Conservation (phyloP, 2,888 invertebrate species). For the Cenopis cana region DNA sequence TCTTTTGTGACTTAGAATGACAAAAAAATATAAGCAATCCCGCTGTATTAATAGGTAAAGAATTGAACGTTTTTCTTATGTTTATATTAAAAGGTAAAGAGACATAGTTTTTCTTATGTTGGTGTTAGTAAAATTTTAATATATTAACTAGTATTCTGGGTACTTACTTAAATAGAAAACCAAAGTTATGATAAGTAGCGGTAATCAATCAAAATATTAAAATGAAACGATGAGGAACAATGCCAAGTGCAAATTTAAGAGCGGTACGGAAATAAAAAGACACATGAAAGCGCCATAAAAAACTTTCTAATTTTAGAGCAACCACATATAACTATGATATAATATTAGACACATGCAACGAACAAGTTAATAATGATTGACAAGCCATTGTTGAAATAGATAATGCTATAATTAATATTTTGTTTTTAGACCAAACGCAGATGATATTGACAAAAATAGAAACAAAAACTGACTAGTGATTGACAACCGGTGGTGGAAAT, state of each 20-base stretch:
- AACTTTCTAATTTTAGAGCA: background rate
- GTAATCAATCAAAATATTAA: background rate
- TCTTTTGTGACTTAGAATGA: too few species aligned
- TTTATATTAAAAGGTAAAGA: too few species aligned
- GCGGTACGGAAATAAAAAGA: background rate
- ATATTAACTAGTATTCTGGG: background rate
- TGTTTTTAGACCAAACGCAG: slow-evolving; percentile 4
- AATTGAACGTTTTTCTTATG: too few species aligned
- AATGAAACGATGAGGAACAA: background rate
- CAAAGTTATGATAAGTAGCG: background rate
- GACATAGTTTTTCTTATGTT: too few species aligned
- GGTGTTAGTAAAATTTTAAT: background rate
- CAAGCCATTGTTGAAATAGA: slow-evolving; percentile 52
- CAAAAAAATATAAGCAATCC: background rate
- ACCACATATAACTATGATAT: background rate
- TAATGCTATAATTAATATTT: background rate
- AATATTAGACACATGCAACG: slow-evolving; percentile 8
- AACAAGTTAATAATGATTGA: slow-evolving; percentile 49
- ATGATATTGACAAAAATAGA: slow-evolving; percentile 3
- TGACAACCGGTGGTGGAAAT: slow-evolving; percentile 56
- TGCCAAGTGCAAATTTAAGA: background rate
- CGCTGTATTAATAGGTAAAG: too few species aligned
- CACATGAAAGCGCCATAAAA: background rate
- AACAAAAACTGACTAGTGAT: slow-evolving; percentile 40
- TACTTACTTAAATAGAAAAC: background rate